Percentiles rank a stretch among this genome's conserved stretches.
Conservation (phyloP, 1,140 invertebrate species). For the Drosophila novamexicana region DNA sequence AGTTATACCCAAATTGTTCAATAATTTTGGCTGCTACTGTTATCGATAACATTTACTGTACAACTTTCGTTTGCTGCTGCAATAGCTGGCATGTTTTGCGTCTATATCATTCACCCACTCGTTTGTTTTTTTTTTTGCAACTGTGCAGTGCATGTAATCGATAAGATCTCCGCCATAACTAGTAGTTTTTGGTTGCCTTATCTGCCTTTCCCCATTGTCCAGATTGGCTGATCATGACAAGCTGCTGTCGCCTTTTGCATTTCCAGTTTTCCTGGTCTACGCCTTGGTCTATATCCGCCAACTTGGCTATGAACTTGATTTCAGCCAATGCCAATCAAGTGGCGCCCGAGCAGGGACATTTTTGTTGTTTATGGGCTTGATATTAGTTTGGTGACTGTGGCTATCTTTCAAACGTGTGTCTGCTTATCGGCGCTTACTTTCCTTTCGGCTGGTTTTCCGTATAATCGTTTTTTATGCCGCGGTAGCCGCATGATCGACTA, state of each 20-base stretch:
- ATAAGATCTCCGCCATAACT: background rate
- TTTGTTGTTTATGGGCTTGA: background rate
- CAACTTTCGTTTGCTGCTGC: background rate
- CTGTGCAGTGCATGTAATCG: slow-evolving; percentile 7
- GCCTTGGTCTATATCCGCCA: slow-evolving; percentile 13
- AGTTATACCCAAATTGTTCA: no score
- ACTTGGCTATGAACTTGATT: slow-evolving; percentile 19
- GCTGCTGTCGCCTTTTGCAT: slow-evolving; percentile 4
- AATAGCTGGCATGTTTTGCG: no score
- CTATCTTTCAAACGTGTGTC: background rate
- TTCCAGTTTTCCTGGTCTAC: slow-evolving; percentile 10
- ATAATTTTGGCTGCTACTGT: no score
- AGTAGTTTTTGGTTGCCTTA: background rate
- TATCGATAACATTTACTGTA: background rate
- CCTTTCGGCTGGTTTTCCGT: slow-evolving; percentile 30
- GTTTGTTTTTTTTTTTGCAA: no score
- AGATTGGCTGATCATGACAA: slow-evolving; percentile 3
- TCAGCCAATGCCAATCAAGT: slow-evolving; percentile 16
- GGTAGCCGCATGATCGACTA: slow-evolving; percentile 52
- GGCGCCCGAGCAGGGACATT: slow-evolving; percentile 20
- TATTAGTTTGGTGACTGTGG: background rate
- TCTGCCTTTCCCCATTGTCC: slow-evolving; percentile 3
- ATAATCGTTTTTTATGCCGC: slow-evolving; percentile 23
- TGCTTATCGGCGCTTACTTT: slow-evolving; percentile 30
- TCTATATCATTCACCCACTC: background rate